These are phyloP conservation scores for Phoeniculus purpureus DNA, from an alignment of 2,797 vertebrate species.

Conservation along the genomic window DNA sequence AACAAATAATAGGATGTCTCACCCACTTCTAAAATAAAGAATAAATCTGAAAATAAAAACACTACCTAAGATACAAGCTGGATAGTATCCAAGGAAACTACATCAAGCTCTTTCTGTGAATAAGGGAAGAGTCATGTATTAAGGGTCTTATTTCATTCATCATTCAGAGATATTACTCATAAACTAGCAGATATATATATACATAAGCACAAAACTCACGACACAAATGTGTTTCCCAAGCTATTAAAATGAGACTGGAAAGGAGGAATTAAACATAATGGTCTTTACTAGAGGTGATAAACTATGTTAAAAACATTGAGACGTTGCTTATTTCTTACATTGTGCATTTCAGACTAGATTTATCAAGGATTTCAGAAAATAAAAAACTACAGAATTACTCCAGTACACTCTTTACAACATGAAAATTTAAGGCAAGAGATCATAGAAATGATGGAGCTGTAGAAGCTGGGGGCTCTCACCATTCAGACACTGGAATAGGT, in stretches of 20 bases:
- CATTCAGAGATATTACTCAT: neutral
- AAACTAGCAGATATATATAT: neutral
- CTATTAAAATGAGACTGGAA: neutral
- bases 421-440: neutral
- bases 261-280: neutral
- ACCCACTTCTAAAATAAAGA: neutral
- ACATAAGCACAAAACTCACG: neutral
- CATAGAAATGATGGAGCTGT: neutral
- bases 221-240: neutral
- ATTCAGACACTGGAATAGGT: neutral
- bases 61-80: neutral
- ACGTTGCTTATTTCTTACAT: neutral
- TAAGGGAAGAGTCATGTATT: neutral
- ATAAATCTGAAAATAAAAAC: neutral
- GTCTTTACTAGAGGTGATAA: neutral
- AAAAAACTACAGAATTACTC: neutral
- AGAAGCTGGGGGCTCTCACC: neutral
- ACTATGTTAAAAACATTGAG: neutral
- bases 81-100: conserved; percentile 43
- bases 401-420: neutral
- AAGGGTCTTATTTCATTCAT: neutral
- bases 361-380: neutral
- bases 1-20: neutral
- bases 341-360: neutral
- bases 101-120: neutral